Conservation (phyloP, 2,797 vertebrate species). For the Sebastes oblongus region DNA sequence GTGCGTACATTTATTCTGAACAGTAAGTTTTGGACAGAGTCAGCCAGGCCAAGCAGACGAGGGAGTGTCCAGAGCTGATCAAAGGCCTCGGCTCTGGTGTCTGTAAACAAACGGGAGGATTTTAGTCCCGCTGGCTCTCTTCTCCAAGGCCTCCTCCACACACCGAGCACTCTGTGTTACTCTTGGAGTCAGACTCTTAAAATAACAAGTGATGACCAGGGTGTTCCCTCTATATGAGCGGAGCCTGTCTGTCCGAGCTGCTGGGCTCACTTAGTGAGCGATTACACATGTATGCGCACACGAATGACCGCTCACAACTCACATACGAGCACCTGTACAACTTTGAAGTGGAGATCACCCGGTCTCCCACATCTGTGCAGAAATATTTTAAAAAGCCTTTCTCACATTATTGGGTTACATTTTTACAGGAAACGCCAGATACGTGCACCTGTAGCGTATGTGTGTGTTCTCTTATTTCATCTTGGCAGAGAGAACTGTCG, state of each 20-base stretch:
- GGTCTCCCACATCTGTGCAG: slow-evolving; percentile 58
- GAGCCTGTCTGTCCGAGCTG: slow-evolving; percentile 29
- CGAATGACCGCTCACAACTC: slow-evolving; percentile 28
- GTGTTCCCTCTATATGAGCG: slow-evolving; percentile 52
- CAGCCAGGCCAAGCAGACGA: slow-evolving; percentile 22
- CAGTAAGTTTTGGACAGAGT: slow-evolving; percentile 28
- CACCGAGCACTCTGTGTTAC: slow-evolving; percentile 52
- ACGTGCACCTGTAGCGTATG: slow-evolving; percentile 45
- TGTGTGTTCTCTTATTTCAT: slow-evolving; percentile 65
- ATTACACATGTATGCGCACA: slow-evolving; percentile 6
- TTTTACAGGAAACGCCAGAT: slow-evolving; percentile 73
- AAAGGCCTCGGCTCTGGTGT: slow-evolving; percentile 56
- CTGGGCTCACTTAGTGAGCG: slow-evolving; percentile 9
- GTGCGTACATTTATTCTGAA: slow-evolving; percentile 6
- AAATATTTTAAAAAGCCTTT: slow-evolving; percentile 68
- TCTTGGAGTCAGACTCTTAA: slow-evolving; percentile 61
- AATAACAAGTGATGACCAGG: slow-evolving; percentile 65
- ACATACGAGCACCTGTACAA: slow-evolving; percentile 49
- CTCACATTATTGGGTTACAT: slow-evolving; percentile 75
- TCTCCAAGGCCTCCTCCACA: slow-evolving; percentile 57
- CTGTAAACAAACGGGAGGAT: slow-evolving; percentile 66
- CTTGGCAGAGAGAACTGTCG: slow-evolving; percentile 59
- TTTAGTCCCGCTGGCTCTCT: slow-evolving; percentile 50
- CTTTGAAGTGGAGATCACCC: slow-evolving; percentile 43
- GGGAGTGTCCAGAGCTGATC: slow-evolving; percentile 62